Evolutionary conservation across 2,797 vertebrate species (phyloP).

Genomic region (Nasua narica): DNA sequence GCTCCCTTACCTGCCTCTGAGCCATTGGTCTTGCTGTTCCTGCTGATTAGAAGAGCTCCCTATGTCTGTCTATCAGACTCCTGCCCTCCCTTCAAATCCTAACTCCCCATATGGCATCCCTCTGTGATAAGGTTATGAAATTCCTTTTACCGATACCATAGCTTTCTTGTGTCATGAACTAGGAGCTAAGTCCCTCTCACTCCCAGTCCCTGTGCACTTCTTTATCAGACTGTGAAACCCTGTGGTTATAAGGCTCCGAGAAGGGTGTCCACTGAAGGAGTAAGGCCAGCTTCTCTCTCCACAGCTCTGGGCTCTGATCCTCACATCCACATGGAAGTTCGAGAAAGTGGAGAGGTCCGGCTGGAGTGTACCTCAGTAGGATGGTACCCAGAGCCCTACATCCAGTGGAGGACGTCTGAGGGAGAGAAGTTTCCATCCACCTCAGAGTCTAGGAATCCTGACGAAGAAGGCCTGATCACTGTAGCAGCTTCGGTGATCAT

Average conservation of each 20-base stretch:
- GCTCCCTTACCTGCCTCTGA: background rate
- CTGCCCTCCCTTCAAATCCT: background rate
- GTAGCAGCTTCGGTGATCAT: conserved; percentile 53
- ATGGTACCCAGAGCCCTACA: conserved; percentile 75
- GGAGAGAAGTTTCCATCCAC: conserved; percentile 30
- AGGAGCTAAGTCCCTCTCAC: background rate
- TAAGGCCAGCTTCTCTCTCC: conserved; percentile 19
- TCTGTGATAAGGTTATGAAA: background rate
- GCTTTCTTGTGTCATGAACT: background rate
- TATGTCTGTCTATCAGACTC: background rate
- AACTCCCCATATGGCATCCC: background rate
- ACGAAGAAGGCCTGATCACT: conserved; percentile 66
- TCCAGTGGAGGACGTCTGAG: conserved; percentile 63
- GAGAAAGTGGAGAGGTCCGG: conserved; percentile 32
- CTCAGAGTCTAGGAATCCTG: background rate
- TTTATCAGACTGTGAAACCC: background rate
- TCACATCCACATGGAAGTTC: conserved; percentile 58
- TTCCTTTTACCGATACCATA: background rate
- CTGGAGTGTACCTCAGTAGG: conserved; percentile 69
- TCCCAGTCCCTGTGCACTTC: background rate
- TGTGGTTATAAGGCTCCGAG: background rate
- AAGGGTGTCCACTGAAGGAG: background rate
- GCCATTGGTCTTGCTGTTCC: background rate
- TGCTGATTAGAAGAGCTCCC: background rate
- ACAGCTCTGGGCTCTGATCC: conserved; percentile 72